These are phyloP conservation scores for Hexactinellida sp. DNA, from an alignment of 37 sponge, comb jelly and placozoan genomes.

Conservation along the genomic window DNA sequence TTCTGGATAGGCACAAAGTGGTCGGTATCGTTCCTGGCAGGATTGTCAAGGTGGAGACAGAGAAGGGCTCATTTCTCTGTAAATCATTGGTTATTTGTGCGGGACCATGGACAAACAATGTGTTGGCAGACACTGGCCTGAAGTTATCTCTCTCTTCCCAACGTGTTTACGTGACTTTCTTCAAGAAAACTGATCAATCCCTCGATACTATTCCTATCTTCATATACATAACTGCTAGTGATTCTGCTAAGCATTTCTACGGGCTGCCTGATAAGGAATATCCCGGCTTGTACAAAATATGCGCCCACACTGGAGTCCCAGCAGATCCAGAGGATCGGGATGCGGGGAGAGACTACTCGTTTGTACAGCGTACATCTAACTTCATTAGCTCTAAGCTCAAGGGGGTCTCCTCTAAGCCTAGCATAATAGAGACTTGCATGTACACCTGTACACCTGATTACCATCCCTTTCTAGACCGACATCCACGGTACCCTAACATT, in stretches of 20 bases:
- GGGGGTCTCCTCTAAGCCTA: neutral
- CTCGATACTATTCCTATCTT: slow-evolving; percentile 35
- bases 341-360: neutral
- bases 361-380: neutral
- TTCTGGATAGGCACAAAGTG: slow-evolving; percentile 45
- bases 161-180: neutral
- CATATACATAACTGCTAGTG: neutral
- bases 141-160: slow-evolving; percentile 24
- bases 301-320: neutral
- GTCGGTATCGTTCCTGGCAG: slow-evolving; percentile 36
- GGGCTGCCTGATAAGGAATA: slow-evolving; percentile 61
- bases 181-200: neutral
- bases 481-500: slow-evolving; percentile 18
- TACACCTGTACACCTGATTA: slow-evolving; percentile 19
- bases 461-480: slow-evolving; percentile 18
- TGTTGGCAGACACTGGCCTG: slow-evolving; percentile 32
- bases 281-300: slow-evolving; percentile 67
- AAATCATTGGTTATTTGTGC: slow-evolving; percentile 51
- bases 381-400: slow-evolving; percentile 16
- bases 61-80: slow-evolving; percentile 30
- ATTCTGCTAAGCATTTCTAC: slow-evolving; percentile 14
- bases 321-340: slow-evolving; percentile 34
- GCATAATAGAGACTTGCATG: slow-evolving; percentile 23
- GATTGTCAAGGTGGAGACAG: slow-evolving; percentile 29
- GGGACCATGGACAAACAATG: slow-evolving; percentile 49